Conservation (phyloP, 2,888 invertebrate species). For the Perizoma affinitatum region DNA sequence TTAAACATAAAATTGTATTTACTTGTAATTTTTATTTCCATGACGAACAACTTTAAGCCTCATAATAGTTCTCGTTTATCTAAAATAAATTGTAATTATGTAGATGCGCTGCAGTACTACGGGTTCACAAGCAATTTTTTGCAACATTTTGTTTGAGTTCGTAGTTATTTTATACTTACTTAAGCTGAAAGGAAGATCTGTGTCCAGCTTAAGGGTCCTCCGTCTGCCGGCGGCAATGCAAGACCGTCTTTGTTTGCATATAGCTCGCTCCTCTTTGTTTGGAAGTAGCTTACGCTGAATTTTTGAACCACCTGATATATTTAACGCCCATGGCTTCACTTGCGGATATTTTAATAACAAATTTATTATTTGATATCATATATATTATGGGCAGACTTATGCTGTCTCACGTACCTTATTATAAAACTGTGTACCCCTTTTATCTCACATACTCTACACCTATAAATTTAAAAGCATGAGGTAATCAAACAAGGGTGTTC, state of each 20-base stretch:
- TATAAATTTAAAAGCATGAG: conserved; percentile 41
- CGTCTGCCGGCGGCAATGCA: conserved; percentile 12
- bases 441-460: conserved; percentile 33
- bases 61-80: conserved; percentile 16
- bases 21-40: no score
- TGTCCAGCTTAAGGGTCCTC: conserved; percentile 23
- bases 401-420: conserved; percentile 3
- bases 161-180: conserved; percentile 27
- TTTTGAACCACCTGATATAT: not conserved
- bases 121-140: conserved; percentile 26
- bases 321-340: not conserved
- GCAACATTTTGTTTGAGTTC: conserved; percentile 38
- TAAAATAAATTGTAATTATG: conserved; percentile 36
- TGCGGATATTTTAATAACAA: no score
- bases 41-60: no score
- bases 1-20: not conserved
- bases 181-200: conserved; percentile 15
- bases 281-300: not conserved
- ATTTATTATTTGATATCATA: no score
- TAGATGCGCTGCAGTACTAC: conserved; percentile 33
- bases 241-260: conserved; percentile 22
- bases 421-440: conserved; percentile 13
- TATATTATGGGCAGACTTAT: not conserved
- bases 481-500: conserved; percentile 49
- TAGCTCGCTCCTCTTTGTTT: conserved; percentile 18